Conservation (phyloP, 2,113 vertebrate species). For the Nannobrachium achirus region DNA sequence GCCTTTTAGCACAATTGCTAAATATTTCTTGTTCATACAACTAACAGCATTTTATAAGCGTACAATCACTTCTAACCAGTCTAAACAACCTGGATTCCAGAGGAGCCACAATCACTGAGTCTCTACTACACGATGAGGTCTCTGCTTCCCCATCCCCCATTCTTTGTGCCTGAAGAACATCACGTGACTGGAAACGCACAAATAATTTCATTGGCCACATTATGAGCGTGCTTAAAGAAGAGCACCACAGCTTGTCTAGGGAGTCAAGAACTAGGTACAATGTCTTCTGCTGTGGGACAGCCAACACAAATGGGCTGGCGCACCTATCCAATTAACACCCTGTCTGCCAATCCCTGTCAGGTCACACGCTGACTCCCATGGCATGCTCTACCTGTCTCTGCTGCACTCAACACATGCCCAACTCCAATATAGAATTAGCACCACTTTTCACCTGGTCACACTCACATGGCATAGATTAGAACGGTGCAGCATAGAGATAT, state of each 20-base stretch:
- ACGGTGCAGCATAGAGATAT: conserved; percentile 92
- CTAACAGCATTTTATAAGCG: conserved; percentile 1
- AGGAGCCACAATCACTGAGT: not conserved
- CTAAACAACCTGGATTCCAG: conserved; percentile 22
- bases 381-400: conserved; percentile 87
- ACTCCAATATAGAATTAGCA: conserved; percentile 94
- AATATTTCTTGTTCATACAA: not conserved
- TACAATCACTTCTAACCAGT: conserved; percentile 8
- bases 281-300: conserved; percentile 86
- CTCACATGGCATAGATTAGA: conserved; percentile 91
- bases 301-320: conserved; percentile 87
- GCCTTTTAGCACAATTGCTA: not conserved
- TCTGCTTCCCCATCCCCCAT: conserved; percentile 43
- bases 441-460: conserved; percentile 84
- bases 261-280: conserved; percentile 73
- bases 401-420: conserved; percentile 84
- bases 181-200: conserved; percentile 51
- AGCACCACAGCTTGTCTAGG: conserved; percentile 66
- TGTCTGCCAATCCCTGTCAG: conserved; percentile 89
- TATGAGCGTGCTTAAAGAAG: conserved; percentile 62
- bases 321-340: conserved; percentile 98
- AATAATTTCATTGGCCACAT: conserved; percentile 62
- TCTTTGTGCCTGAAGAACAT: conserved; percentile 49
- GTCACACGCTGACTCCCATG: conserved; percentile 87
- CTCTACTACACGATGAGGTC: conserved; percentile 30